A percentile compares a stretch with the other conserved stretches of the same genome.
These are phyloP conservation scores for Spondyliosoma cantharus DNA, from an alignment of 2,797 vertebrate genomes.

Conservation along the genomic window DNA sequence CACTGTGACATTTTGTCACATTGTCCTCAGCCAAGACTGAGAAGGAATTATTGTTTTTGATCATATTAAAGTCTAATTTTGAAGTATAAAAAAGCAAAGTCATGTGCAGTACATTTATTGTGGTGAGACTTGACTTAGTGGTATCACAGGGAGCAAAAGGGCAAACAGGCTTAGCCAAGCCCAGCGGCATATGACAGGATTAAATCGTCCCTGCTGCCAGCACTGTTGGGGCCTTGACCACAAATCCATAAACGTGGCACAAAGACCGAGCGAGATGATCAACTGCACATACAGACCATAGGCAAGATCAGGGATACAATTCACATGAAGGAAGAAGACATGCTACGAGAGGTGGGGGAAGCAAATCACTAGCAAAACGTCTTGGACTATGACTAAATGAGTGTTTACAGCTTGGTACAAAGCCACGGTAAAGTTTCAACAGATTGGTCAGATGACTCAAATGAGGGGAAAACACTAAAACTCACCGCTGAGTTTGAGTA, in stretches of 20 bases:
- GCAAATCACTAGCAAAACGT: no score
- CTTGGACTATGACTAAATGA: not conserved
- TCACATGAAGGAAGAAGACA: not conserved
- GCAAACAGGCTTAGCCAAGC: not conserved
- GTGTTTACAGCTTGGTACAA: not conserved
- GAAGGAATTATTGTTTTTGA: not conserved
- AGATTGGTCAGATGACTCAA: not conserved
- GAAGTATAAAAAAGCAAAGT: not conserved
- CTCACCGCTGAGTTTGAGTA: not conserved
- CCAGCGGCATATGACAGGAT: slow-evolving; percentile 1
- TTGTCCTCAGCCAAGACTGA: not conserved
- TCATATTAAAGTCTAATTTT: not conserved
- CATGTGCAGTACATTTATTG: not conserved
- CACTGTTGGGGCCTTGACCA: not conserved
- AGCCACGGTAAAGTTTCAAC: slow-evolving; percentile 20
- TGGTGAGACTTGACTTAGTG: not conserved
- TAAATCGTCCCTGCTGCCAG: slow-evolving; percentile 1
- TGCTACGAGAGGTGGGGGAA: not conserved
- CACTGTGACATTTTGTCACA: not conserved
- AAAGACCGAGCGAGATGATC: not conserved
- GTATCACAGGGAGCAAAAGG: not conserved
- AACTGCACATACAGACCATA: not conserved
- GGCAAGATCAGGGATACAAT: not conserved
- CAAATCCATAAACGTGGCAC: not conserved
- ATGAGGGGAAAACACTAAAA: not conserved